Percentiles rank a stretch among this genome's conserved stretches.
Conservation (phyloP, 92 coral and sea anemone genomes). For the Parazoanthus atlanticus region DNA sequence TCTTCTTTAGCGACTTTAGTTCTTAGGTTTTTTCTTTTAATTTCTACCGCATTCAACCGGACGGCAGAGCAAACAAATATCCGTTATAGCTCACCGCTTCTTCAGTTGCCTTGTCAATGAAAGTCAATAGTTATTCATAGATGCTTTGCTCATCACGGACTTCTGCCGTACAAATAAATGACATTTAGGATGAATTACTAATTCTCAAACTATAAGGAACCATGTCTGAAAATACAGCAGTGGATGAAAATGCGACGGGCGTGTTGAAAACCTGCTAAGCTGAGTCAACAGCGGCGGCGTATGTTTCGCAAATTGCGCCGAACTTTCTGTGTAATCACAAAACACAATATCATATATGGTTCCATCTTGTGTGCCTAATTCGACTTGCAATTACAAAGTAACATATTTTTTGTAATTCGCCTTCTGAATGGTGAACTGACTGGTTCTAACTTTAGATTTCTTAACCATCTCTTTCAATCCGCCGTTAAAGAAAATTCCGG, state of each 20-base stretch:
- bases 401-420: neutral
- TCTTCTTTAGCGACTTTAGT: neutral
- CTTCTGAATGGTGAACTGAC: neutral
- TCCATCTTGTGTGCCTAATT: neutral
- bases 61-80: conserved; percentile 3
- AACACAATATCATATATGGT: neutral
- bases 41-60: neutral
- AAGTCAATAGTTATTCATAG: neutral
- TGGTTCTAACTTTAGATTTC: neutral
- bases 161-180: neutral
- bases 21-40: too few relatives aligned
- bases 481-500: neutral
- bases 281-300: conserved; percentile 9
- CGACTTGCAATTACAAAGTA: neutral
- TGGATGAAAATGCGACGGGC: neutral
- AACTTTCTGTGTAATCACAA: conserved; percentile 2
- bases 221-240: conserved; percentile 8
- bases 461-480: neutral
- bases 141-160: neutral
- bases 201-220: neutral
- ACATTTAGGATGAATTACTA: neutral
- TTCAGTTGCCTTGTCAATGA: neutral
- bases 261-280: conserved; percentile 10
- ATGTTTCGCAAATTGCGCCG: neutral
- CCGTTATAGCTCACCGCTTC: neutral